A percentile compares a stretch with the other conserved stretches of the same genome.
phyloP scores from a whole-genome alignment of 2,888 invertebrate species.

The Theretra japonica region DNA sequence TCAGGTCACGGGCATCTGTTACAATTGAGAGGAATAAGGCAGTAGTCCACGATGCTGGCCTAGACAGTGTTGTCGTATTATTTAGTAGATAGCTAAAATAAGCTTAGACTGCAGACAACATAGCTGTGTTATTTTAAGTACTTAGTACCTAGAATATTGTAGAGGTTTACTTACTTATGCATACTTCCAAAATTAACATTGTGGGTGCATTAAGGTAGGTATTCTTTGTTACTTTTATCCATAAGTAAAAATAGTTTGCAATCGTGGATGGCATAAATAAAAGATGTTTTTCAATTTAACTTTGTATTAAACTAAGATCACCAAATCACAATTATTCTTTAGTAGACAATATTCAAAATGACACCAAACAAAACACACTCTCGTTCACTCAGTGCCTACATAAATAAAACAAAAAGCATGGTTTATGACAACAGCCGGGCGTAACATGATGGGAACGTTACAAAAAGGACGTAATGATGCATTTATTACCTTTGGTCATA shows the following conservation, averaged over 20 bases:
- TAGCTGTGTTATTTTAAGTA: too few species aligned
- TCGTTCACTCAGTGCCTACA: slow-evolving; percentile 38
- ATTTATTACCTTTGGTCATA: not conserved
- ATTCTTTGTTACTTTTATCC: too few species aligned
- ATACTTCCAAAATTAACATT: too few species aligned
- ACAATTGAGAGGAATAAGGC: too few species aligned
- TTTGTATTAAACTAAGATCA: slow-evolving; percentile 48
- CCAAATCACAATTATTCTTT: slow-evolving; percentile 57
- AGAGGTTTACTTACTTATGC: too few species aligned
- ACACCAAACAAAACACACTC: slow-evolving; percentile 58
- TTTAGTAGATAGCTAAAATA: too few species aligned
- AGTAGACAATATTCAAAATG: slow-evolving; percentile 48
- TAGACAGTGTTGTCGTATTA: too few species aligned
- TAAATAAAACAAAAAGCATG: slow-evolving; percentile 61
- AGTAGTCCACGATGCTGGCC: too few species aligned
- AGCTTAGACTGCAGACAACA: too few species aligned
- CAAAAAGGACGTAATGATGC: slow-evolving; percentile 5
- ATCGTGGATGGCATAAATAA: not conserved
- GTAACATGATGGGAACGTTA: not conserved
- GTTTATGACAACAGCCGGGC: slow-evolving; percentile 71
- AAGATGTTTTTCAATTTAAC: slow-evolving; percentile 42
- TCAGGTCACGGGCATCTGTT: too few species aligned
- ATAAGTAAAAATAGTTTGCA: not conserved
- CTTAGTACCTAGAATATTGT: too few species aligned
- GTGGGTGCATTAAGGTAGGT: too few species aligned